Conservation (phyloP, 2,888 invertebrate genomes). For the Auanema freiburgensis region DNA sequence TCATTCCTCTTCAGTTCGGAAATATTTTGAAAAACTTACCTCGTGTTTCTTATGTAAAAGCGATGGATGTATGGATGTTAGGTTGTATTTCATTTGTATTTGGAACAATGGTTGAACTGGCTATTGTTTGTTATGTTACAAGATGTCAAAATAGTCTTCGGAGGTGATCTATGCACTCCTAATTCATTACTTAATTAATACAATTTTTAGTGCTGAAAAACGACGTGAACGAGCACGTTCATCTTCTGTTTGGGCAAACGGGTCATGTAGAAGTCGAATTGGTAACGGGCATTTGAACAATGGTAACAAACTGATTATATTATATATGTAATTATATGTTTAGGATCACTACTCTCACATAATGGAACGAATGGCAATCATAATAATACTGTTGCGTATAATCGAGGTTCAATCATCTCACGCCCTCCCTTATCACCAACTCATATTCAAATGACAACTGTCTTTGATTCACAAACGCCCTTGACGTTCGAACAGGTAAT, state of each 20-base stretch:
- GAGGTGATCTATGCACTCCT: constrained; percentile 26
- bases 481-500: constrained; percentile 55
- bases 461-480: constrained; percentile 46
- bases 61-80: constrained; percentile 65
- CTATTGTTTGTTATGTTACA: constrained; percentile 64
- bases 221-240: constrained; percentile 35
- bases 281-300: constrained; percentile 33
- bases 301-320: constrained; percentile 28
- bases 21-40: constrained; percentile 64
- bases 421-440: constrained; percentile 39
- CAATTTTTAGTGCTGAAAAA: constrained; percentile 36
- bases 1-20: constrained; percentile 50
- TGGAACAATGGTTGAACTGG: constrained; percentile 64
- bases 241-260: constrained; percentile 43
- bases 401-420: constrained; percentile 15
- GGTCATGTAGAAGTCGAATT: constrained; percentile 32
- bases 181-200: no score
- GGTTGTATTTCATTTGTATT: constrained; percentile 64
- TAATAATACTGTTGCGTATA: constrained; percentile 15
- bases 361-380: constrained; percentile 28
- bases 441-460: constrained; percentile 49
- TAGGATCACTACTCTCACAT: constrained; percentile 29
- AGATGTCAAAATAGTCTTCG: constrained; percentile 53
- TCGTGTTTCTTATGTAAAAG: constrained; percentile 63
- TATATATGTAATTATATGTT: no score